phyloP scores from a whole-genome alignment of 1,140 invertebrate genomes.

The Coboldia fuscipes region DNA sequence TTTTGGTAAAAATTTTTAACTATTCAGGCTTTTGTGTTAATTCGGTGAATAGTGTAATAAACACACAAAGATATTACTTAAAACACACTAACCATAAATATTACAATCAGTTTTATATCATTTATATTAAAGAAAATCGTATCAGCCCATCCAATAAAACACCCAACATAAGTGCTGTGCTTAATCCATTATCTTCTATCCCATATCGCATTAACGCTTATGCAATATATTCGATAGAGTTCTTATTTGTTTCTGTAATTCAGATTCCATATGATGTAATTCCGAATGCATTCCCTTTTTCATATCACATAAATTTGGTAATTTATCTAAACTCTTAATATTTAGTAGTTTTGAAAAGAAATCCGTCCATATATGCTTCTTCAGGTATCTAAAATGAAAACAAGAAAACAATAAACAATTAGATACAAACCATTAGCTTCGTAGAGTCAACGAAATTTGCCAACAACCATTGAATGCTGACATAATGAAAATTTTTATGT shows the following conservation, averaged over 20 bases:
- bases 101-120: too few species aligned
- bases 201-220: too few species aligned
- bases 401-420: slow-evolving; percentile 5
- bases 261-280: slow-evolving; percentile 25
- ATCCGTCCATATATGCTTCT: slow-evolving; percentile 39
- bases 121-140: too few species aligned
- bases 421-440: background rate
- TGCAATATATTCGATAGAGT: slow-evolving; percentile 18
- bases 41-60: too few species aligned
- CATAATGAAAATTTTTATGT: background rate
- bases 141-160: too few species aligned
- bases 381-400: slow-evolving; percentile 29
- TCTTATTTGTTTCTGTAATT: slow-evolving; percentile 19
- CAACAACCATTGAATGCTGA: background rate
- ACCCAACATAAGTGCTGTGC: too few species aligned
- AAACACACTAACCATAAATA: too few species aligned
- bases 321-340: slow-evolving; percentile 36
- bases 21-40: too few species aligned
- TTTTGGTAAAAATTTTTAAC: too few species aligned
- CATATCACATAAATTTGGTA: slow-evolving; percentile 37
- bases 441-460: background rate
- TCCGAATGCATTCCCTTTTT: slow-evolving; percentile 36
- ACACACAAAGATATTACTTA: too few species aligned
- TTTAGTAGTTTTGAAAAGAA: slow-evolving; percentile 43
- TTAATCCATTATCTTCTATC: too few species aligned